These are phyloP conservation scores for Mechanitis mazaeus DNA, from an alignment of 2,888 invertebrate species.

Conservation along the genomic window DNA sequence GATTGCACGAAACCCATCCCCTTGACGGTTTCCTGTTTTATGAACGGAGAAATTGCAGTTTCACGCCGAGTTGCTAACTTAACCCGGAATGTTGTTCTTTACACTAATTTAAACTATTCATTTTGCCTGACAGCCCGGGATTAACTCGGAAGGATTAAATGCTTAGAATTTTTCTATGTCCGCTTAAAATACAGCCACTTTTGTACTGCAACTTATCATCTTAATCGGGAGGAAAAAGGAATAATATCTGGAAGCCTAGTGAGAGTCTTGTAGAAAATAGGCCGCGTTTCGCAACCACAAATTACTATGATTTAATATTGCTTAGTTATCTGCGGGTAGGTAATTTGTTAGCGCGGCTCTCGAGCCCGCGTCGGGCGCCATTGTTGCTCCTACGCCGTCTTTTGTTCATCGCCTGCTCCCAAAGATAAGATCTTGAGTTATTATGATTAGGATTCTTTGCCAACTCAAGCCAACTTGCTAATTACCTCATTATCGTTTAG, in stretches of 20 bases:
- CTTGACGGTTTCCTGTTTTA: constrained; percentile 56
- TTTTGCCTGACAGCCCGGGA: constrained; percentile 32
- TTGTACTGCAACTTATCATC: constrained; percentile 35
- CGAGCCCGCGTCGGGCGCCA: constrained; percentile 63
- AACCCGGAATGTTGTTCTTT: constrained; percentile 49
- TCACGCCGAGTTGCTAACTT: constrained; percentile 50
- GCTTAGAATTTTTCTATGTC: constrained; percentile 25
- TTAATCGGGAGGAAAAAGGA: constrained; percentile 41
- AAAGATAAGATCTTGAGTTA: constrained; percentile 74
- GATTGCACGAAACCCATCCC: constrained; percentile 53
- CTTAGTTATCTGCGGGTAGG: constrained; percentile 74
- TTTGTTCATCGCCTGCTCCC: constrained; percentile 72
- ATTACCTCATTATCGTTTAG: constrained; percentile 68
- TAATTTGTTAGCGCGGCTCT: constrained; percentile 72
- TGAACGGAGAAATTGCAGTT: constrained; percentile 65
- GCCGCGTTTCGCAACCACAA: constrained; percentile 68
- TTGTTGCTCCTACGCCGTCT: constrained; percentile 67
- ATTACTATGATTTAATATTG: constrained; percentile 77
- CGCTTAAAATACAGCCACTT: constrained; percentile 21
- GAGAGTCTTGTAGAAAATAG: constrained; percentile 58
- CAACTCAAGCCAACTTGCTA: constrained; percentile 69
- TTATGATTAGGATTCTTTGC: constrained; percentile 76
- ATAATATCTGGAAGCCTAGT: constrained; percentile 45
- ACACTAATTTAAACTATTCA: constrained; percentile 52
- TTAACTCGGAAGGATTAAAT: constrained; percentile 30